Conservation (phyloP, 35 echinoderm and acorn worm genomes). For the Lytechinus variegatus region DNA sequence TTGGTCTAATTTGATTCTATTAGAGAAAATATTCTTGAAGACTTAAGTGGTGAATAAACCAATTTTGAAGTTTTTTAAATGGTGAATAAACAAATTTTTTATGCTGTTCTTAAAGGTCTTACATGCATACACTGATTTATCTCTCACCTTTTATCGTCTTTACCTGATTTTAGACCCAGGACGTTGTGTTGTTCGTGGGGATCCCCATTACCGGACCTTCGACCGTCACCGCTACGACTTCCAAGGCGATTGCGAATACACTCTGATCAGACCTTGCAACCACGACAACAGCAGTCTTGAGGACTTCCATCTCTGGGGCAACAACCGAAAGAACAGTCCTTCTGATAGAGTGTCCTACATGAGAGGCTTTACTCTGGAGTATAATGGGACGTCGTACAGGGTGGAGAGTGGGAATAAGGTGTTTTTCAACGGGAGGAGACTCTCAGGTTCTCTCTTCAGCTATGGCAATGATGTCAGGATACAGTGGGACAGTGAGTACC, state of each 20-base stretch:
- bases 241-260: constrained; percentile 87
- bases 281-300: constrained; percentile 13
- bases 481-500: constrained; percentile 41
- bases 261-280: constrained; percentile 57
- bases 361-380: constrained; percentile 56
- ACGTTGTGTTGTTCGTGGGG: constrained; percentile 67
- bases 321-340: constrained; percentile 53
- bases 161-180: constrained; percentile 42
- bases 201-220: constrained; percentile 87
- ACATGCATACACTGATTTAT: background rate
- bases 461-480: constrained; percentile 48
- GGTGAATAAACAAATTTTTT: too few relatives aligned
- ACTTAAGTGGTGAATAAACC: too few relatives aligned
- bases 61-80: too few relatives aligned
- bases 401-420: constrained; percentile 43
- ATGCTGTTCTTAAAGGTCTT: background rate
- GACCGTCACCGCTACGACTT: constrained; percentile 68
- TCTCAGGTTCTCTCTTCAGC: constrained; percentile 29
- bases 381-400: constrained; percentile 29
- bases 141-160: background rate
- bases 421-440: constrained; percentile 45
- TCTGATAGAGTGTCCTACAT: constrained; percentile 66
- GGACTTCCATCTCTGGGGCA: constrained; percentile 50
- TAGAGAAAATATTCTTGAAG: too few relatives aligned
- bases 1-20: too few relatives aligned